Percentiles rank a stretch among this genome's conserved stretches.
Conservation (phyloP, 1,140 invertebrate species). For the Zophobas morio region DNA sequence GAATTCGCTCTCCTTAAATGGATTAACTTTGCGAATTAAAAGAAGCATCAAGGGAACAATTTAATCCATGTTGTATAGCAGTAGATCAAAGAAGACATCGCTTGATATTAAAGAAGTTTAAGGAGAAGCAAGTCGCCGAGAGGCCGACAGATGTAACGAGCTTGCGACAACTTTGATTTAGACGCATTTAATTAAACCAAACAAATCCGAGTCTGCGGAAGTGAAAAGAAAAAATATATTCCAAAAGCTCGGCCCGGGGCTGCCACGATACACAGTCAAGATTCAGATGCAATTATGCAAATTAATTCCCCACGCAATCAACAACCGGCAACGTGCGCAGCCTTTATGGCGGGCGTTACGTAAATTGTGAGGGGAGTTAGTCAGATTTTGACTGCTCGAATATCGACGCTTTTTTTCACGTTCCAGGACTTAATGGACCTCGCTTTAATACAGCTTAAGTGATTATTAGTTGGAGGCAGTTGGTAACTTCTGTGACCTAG, state of each 20-base stretch:
- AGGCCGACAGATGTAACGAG: constrained; percentile 13
- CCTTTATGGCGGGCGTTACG: constrained; percentile 27
- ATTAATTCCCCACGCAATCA: constrained; percentile 39
- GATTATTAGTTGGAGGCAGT: no score
- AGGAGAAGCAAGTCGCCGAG: background rate
- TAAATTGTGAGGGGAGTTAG: background rate
- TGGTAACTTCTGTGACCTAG: no score
- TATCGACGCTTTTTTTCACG: no score
- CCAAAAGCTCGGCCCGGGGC: background rate
- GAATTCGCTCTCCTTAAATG: constrained; percentile 17
- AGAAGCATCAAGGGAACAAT: constrained; percentile 29
- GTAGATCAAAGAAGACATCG: constrained; percentile 31
- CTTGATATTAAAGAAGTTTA: constrained; percentile 40
- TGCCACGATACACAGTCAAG: background rate
- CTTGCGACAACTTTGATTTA: constrained; percentile 35
- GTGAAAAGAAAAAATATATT: background rate
- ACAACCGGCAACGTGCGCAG: constrained; percentile 15
- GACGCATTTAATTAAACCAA: constrained; percentile 37
- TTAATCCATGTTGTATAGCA: constrained; percentile 26
- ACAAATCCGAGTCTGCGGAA: background rate
- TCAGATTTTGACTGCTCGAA: no score
- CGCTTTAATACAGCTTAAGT: no score
- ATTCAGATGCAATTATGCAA: constrained; percentile 39
- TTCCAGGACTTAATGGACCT: no score
- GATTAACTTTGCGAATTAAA: constrained; percentile 33